Evolutionary conservation across 2,797 vertebrate genomes (phyloP).

Genomic region (Lithobates sylvaticus): DNA sequence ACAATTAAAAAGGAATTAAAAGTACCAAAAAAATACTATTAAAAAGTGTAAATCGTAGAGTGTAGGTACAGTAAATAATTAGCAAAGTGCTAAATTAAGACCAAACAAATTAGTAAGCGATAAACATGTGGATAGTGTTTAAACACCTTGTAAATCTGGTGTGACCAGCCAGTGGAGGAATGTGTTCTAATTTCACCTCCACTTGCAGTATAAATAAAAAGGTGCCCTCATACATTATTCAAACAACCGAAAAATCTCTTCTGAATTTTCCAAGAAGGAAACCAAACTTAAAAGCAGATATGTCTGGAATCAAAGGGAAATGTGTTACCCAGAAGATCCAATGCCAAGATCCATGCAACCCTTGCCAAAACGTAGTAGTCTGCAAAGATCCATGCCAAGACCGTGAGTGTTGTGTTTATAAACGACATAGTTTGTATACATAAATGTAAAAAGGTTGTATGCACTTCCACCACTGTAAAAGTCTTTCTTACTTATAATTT

Average conservation of each 20-base stretch:
- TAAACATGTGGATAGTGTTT: too few relatives aligned
- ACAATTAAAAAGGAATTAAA: too few relatives aligned
- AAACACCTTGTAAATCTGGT: too few relatives aligned
- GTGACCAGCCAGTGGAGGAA: background rate
- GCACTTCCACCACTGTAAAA: too few relatives aligned
- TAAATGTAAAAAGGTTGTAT: too few relatives aligned
- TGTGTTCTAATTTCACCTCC: background rate
- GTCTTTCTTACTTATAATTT: too few relatives aligned
- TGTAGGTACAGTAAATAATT: background rate
- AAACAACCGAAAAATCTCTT: too few relatives aligned
- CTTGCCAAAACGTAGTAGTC: background rate
- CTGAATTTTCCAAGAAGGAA: background rate
- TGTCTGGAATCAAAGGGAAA: slow-evolving; percentile 29
- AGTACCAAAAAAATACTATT: too few relatives aligned
- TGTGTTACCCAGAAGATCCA: background rate
- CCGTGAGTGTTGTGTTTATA: background rate
- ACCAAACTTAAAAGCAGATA: background rate
- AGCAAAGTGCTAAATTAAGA: too few relatives aligned
- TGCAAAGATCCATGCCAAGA: background rate
- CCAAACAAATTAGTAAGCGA: too few relatives aligned
- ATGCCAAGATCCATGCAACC: slow-evolving; percentile 18
- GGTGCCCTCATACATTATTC: background rate
- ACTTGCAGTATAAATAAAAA: background rate
- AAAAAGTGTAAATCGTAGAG: too few relatives aligned
- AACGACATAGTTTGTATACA: too few relatives aligned